Conservation (phyloP, 2,888 invertebrate species). For the Galeopsomyia nigrocyanea region DNA sequence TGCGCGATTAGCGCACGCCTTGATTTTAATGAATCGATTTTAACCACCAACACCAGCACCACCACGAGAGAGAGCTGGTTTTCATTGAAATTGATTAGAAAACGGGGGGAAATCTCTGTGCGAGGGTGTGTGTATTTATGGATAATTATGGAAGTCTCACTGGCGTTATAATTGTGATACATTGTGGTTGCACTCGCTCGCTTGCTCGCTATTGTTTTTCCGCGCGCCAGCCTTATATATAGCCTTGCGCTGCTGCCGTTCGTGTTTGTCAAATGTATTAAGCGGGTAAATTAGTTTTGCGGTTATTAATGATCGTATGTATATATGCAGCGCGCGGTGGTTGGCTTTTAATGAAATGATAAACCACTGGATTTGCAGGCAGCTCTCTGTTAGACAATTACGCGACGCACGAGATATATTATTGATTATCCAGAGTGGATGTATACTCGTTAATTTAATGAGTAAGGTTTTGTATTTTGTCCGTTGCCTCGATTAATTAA, state of each 20-base stretch:
- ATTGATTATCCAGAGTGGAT: no score
- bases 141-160: slow-evolving; percentile 23
- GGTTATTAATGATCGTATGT: neutral
- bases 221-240: neutral
- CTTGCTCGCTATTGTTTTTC: slow-evolving; percentile 24
- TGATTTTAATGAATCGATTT: slow-evolving; percentile 46
- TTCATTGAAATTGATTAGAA: slow-evolving; percentile 41
- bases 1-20: slow-evolving; percentile 31
- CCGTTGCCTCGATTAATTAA: no score
- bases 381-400: no score
- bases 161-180: slow-evolving; percentile 41
- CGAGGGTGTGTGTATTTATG: slow-evolving; percentile 6
- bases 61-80: neutral
- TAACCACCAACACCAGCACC: neutral
- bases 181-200: slow-evolving; percentile 12
- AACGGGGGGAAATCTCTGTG: neutral
- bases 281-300: slow-evolving; percentile 21
- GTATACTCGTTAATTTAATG: no score
- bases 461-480: no score
- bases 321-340: no score
- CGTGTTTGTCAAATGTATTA: slow-evolving; percentile 18
- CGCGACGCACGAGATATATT: no score
- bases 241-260: neutral
- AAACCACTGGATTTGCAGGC: no score
- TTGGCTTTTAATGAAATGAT: no score